Conservation (phyloP, 2,113 vertebrate species). For the Phrynocephalus versicolor region DNA sequence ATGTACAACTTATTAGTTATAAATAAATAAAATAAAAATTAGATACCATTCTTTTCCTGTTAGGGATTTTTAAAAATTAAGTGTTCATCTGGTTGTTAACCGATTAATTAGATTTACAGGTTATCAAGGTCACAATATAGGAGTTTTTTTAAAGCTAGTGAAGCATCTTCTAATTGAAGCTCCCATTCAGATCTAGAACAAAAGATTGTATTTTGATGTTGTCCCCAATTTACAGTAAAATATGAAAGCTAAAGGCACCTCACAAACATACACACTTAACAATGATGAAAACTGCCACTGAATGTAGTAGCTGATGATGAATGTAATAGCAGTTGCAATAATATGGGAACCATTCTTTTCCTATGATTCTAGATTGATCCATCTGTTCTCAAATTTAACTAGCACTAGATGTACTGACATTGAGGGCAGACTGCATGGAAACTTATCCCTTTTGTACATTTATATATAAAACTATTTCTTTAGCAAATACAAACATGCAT, state of each 20-base stretch:
- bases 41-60: no score
- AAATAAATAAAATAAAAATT: no score
- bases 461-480: constrained; percentile 38
- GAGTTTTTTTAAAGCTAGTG: neutral
- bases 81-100: neutral
- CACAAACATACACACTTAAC: constrained; percentile 8
- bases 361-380: neutral
- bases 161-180: neutral
- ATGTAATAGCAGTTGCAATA: constrained; percentile 13
- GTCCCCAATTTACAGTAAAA: neutral
- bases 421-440: constrained; percentile 30
- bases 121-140: neutral
- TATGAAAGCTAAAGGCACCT: constrained; percentile 2
- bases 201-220: neutral
- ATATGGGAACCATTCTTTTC: neutral
- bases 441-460: constrained; percentile 41
- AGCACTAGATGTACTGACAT: constrained; percentile 32
- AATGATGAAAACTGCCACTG: constrained; percentile 7
- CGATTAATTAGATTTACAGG: neutral
- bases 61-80: neutral
- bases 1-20: no score
- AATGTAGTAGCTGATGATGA: constrained; percentile 19
- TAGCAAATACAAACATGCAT: constrained; percentile 22
- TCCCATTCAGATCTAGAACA: neutral
- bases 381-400: constrained; percentile 24